phyloP scores from a whole-genome alignment of 53 echinoderm and acorn worm species.

The Arbacia lixula region DNA sequence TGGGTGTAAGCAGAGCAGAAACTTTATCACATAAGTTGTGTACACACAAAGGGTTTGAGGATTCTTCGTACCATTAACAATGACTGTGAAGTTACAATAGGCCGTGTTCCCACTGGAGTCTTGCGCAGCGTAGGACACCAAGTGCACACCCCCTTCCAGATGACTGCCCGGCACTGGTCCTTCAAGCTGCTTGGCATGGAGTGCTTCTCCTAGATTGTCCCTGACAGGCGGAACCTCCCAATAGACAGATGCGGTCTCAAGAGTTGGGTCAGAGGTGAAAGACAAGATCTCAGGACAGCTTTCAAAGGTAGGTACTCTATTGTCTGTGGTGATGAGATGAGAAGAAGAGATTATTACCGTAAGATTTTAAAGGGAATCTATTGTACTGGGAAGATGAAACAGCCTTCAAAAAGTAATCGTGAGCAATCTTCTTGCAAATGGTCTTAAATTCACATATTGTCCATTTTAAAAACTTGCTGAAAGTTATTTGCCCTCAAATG shows the following conservation, averaged over 20 bases:
- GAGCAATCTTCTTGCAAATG: too few species aligned
- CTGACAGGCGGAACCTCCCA: conserved; percentile 7
- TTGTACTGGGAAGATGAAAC: too few species aligned
- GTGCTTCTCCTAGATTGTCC: neutral
- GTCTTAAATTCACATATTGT: too few species aligned
- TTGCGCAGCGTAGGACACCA: neutral
- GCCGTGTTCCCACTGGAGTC: conserved; percentile 18
- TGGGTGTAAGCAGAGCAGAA: too few species aligned
- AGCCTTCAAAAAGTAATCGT: too few species aligned
- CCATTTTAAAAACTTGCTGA: too few species aligned
- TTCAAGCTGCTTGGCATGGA: neutral
- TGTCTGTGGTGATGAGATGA: too few species aligned
- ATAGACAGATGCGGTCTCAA: neutral
- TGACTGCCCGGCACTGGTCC: conserved; percentile 4
- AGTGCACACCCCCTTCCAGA: neutral
- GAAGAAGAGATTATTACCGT: too few species aligned
- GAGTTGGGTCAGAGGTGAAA: conserved; percentile 5
- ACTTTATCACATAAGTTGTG: too few species aligned
- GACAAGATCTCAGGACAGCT: conserved; percentile 21
- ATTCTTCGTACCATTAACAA: conserved; percentile 48
- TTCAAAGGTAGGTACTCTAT: neutral
- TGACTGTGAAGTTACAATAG: conserved; percentile 41
- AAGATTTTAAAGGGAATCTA: too few species aligned
- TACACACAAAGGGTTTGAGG: too few species aligned
- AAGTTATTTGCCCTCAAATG: too few species aligned